Conservation (phyloP, 2,888 invertebrate genomes). For the Hipparchia semele region DNA sequence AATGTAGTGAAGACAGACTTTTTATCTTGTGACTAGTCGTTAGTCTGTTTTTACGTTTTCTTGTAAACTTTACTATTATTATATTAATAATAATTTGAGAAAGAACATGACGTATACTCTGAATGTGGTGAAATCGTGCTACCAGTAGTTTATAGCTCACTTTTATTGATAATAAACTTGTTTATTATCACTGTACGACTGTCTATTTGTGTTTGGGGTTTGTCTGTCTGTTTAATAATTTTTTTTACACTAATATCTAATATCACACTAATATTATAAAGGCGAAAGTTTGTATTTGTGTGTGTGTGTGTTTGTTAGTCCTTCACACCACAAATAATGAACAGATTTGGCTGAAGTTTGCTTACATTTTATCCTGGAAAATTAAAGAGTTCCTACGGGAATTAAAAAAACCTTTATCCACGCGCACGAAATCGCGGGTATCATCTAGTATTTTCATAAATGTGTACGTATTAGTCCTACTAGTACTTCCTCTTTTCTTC, state of each 20-base stretch:
- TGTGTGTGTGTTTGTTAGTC: too few relatives aligned
- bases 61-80: slow-evolving; percentile 17
- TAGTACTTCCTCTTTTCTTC: too few relatives aligned
- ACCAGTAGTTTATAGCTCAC: slow-evolving; percentile 13
- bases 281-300: too few relatives aligned
- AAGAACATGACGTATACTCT: slow-evolving; percentile 14
- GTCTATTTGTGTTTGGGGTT: background rate
- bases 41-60: background rate
- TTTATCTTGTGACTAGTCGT: background rate
- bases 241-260: background rate
- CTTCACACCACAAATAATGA: too few relatives aligned
- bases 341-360: too few relatives aligned
- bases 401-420: too few relatives aligned
- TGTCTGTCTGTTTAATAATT: background rate
- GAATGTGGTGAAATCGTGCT: slow-evolving; percentile 20
- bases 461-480: too few relatives aligned
- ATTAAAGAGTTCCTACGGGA: too few relatives aligned
- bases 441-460: too few relatives aligned
- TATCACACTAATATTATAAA: too few relatives aligned
- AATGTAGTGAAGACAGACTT: background rate
- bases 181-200: background rate
- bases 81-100: slow-evolving; percentile 20
- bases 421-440: too few relatives aligned
- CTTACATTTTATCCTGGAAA: too few relatives aligned
- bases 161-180: slow-evolving; percentile 26